A percentile compares a stretch with the other conserved stretches of the same genome.
Evolutionary conservation across 2,888 invertebrate species (phyloP).

Genomic region (Yponomeuta plumbellus): DNA sequence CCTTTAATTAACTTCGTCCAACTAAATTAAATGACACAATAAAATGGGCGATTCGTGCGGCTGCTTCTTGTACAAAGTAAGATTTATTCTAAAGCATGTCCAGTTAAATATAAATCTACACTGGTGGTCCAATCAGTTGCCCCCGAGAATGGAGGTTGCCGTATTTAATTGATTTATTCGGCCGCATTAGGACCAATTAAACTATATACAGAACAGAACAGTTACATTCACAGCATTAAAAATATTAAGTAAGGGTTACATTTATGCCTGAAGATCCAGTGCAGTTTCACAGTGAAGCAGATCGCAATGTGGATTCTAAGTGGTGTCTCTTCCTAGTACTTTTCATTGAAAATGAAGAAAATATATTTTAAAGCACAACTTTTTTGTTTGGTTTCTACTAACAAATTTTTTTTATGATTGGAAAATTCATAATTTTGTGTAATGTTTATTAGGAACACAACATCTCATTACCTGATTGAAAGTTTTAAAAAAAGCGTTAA

Average conservation of each 20-base stretch:
- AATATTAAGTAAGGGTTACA: neutral
- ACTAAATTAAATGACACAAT: neutral
- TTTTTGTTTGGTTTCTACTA: no score
- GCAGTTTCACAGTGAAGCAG: no score
- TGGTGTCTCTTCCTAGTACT: no score
- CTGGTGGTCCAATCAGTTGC: conserved; percentile 17
- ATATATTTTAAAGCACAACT: no score
- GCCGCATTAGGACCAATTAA: conserved; percentile 59
- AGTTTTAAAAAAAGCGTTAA: no score
- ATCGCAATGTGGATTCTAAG: no score
- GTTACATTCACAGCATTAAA: conserved; percentile 36
- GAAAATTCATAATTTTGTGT: no score
- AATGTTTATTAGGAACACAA: no score
- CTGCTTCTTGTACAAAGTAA: neutral
- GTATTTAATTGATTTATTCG: conserved; percentile 54
- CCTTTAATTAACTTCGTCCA: neutral
- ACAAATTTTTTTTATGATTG: no score
- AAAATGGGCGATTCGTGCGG: neutral
- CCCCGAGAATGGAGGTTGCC: conserved; percentile 38
- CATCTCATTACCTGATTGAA: no score
- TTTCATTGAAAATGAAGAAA: no score
- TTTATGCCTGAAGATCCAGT: no score
- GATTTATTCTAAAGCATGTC: conserved; percentile 4
- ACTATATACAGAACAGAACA: conserved; percentile 42
- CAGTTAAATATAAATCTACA: conserved; percentile 22